Evolutionary conservation across 2,797 vertebrate genomes (phyloP), one percentile per base, ranked within the genome.

Genomic region (Muraenolepis orangiensis): DNA sequence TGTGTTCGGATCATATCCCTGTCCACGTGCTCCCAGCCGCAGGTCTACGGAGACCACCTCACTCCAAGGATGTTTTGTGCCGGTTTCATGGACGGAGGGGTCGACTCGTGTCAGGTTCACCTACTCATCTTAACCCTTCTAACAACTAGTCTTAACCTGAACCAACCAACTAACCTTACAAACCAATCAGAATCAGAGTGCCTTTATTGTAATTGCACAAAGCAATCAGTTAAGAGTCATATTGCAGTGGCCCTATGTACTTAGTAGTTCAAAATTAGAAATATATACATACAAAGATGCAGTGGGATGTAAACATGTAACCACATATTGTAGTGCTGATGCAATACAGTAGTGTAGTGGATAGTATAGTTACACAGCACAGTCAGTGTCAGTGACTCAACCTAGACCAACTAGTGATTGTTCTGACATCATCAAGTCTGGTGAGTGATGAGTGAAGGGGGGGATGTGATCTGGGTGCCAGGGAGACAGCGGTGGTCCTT

Each of bases 41-140:
- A 42, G 0, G 82, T 91, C 40, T 95, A 94, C 1, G 86, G 91
- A 26, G n/a, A 18, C 10, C 66, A 78, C 61, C 80, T 95, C 26
- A 95, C 92, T 36, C 83, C 91, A 71, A 92, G 87, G 61, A 95
- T 95, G 94, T 87, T 95, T 70, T 95, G 94, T 8, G 94, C 94
- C 0, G 94, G 94, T 12, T 84, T 66, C 40, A 82, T 92, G 82
- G 75, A 86, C 0, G 94, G 94, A 36, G 92, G 93, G 38, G 89
- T 93, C 46, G 94, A 95, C 74, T 91, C 94, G 34, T 95, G 94
- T 80, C 93, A 95, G 94, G 94, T 94, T 91, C 2, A 66, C 66
- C 46, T 30, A 36, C 61, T 14, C 5, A 10, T 40, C 38, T 40
- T 40, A 7, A 66, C 29, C 38, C 3, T 51, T 51, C 18, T 51